phyloP scores from a whole-genome alignment of 2,797 vertebrate genomes.

The Hyperoplus lanceolatus region DNA sequence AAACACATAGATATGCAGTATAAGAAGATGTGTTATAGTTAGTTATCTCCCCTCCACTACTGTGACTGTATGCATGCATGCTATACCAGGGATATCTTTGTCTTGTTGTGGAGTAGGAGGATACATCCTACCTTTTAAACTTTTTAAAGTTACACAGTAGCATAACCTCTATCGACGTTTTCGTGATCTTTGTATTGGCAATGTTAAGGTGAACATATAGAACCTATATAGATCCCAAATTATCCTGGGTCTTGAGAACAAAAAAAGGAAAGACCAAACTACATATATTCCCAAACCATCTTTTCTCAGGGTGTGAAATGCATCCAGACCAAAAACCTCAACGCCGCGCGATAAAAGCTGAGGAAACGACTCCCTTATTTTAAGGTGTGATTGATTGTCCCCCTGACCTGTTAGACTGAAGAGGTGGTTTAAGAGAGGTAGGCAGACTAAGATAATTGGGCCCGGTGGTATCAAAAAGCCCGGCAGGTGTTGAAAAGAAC shows the following conservation, averaged over 20 bases:
- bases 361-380: conserved; percentile 86
- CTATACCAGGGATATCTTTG: conserved; percentile 33
- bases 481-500: conserved; percentile 79
- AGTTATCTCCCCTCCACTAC: conserved; percentile 17
- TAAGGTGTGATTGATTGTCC: conserved; percentile 85
- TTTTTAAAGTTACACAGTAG: conserved; percentile 58
- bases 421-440: conserved; percentile 79
- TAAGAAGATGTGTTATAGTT: conserved; percentile 17
- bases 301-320: conserved; percentile 70
- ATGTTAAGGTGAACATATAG: conserved; percentile 60
- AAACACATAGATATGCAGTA: not conserved
- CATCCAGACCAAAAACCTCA: conserved; percentile 76
- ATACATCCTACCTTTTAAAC: conserved; percentile 55
- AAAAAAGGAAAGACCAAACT: conserved; percentile 65
- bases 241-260: conserved; percentile 56
- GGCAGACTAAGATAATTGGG: conserved; percentile 84
- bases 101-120: conserved; percentile 51
- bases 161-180: conserved; percentile 62
- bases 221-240: conserved; percentile 64
- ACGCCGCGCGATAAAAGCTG: conserved; percentile 72
- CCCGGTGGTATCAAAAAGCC: conserved; percentile 84
- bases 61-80: conserved; percentile 26
- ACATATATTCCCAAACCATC: conserved; percentile 60
- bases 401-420: conserved; percentile 83
- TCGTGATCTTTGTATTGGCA: conserved; percentile 49